These are phyloP conservation scores for Megamerina dolium DNA, from an alignment of 2,888 invertebrate genomes.

Conservation along the genomic window DNA sequence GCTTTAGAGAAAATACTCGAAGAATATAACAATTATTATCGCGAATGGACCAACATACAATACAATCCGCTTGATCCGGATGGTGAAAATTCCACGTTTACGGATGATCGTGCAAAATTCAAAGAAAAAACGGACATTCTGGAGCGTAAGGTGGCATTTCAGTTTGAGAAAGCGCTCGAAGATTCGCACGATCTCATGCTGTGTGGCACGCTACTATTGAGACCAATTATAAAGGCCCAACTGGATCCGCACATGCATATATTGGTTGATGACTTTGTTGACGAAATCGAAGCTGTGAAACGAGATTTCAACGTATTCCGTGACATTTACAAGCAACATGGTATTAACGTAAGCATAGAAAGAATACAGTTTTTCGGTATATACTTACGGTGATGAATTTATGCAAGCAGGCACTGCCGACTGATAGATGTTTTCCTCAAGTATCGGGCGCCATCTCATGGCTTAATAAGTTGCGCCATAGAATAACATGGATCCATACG, in stretches of 20 bases:
- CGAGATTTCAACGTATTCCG: slow-evolving; percentile 57
- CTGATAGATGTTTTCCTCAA: slow-evolving; percentile 67
- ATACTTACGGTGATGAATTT: slow-evolving; percentile 31
- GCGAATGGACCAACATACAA: slow-evolving; percentile 52
- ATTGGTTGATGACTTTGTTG: slow-evolving; percentile 60
- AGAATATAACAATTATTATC: slow-evolving; percentile 33
- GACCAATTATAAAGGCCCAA: slow-evolving; percentile 68
- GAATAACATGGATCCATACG: slow-evolving; percentile 57
- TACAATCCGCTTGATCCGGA: slow-evolving; percentile 74
- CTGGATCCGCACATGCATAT: slow-evolving; percentile 61
- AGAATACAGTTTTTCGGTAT: background rate
- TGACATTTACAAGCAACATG: slow-evolving; percentile 31
- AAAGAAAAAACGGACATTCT: slow-evolving; percentile 60
- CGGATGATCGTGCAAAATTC: slow-evolving; percentile 60
- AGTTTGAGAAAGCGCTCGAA: slow-evolving; percentile 74
- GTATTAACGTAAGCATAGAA: slow-evolving; percentile 26
- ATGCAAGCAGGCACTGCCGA: slow-evolving; percentile 50
- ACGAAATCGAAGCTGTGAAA: slow-evolving; percentile 62
- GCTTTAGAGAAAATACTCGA: slow-evolving; percentile 50
- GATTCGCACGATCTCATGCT: slow-evolving; percentile 71
- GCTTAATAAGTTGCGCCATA: slow-evolving; percentile 60
- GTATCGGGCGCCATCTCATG: slow-evolving; percentile 70
- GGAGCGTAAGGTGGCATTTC: slow-evolving; percentile 71
- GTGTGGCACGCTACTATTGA: slow-evolving; percentile 65
- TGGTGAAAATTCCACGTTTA: slow-evolving; percentile 61